Conservation (phyloP, 2,888 invertebrate species). For the Litoditis marina region DNA sequence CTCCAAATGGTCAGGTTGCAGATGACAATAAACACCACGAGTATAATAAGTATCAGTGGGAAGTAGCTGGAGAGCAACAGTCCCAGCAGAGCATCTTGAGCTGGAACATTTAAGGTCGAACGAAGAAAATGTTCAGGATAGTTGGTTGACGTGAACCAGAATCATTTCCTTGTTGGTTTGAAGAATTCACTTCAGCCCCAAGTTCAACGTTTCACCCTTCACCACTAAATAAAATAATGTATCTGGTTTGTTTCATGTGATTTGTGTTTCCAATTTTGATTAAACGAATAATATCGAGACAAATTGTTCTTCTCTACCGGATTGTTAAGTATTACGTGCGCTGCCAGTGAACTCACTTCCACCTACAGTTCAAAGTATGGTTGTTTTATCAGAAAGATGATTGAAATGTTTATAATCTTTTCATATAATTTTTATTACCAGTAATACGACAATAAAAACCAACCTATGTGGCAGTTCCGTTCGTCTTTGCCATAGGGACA, state of each 20-base stretch:
- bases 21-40: slow-evolving; percentile 38
- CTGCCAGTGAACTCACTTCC: not conserved
- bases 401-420: too few species aligned
- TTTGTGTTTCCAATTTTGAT: too few species aligned
- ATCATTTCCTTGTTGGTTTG: not conserved
- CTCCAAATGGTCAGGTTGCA: slow-evolving; percentile 40
- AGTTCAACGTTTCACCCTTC: not conserved
- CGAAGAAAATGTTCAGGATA: too few species aligned
- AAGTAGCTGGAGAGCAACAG: slow-evolving; percentile 42
- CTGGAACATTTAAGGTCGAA: slow-evolving; percentile 17
- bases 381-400: not conserved
- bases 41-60: slow-evolving; percentile 39
- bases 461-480: slow-evolving; percentile 28
- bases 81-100: slow-evolving; percentile 24
- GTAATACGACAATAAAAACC: too few species aligned
- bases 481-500: slow-evolving; percentile 58
- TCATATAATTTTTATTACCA: too few species aligned
- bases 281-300: too few species aligned
- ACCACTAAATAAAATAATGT: too few species aligned
- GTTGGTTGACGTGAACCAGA: too few species aligned
- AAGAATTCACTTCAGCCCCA: not conserved
- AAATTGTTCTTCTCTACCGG: too few species aligned
- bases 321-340: not conserved
- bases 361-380: not conserved
- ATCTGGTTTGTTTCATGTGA: too few species aligned